These are phyloP conservation scores for Arctocebus calabarensis DNA, from an alignment of 2,797 vertebrate species.

Conservation along the genomic window DNA sequence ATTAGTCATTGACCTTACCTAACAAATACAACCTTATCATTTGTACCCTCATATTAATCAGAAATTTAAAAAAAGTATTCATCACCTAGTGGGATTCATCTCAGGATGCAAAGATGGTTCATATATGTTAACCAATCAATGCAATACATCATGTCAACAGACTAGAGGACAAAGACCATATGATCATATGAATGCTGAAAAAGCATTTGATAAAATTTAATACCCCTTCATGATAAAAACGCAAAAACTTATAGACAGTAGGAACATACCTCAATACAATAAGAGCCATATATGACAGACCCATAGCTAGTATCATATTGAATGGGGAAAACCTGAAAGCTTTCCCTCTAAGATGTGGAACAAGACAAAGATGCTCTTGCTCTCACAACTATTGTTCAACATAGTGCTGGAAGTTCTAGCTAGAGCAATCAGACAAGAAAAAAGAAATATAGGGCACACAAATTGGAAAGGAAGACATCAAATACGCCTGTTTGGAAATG, in stretches of 20 bases:
- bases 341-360: not conserved
- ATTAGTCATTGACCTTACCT: not conserved
- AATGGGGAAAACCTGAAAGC: not conserved
- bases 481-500: not conserved
- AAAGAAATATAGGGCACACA: not conserved
- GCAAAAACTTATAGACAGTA: not conserved
- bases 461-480: not conserved
- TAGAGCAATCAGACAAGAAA: not conserved
- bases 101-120: not conserved
- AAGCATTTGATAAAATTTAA: not conserved
- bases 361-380: not conserved
- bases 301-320: not conserved
- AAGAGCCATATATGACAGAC: not conserved
- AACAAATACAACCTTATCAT: too few species aligned
- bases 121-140: not conserved
- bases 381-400: not conserved
- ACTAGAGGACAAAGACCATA: not conserved
- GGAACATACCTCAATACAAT: not conserved
- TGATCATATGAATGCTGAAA: not conserved
- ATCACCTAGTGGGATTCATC: not conserved
- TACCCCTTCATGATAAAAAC: not conserved
- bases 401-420: not conserved
- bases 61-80: too few species aligned
- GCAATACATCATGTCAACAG: not conserved
- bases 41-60: too few species aligned